Evolutionary conservation across 2,888 invertebrate genomes (phyloP).

Genomic region (Lasioglossum lativentre): DNA sequence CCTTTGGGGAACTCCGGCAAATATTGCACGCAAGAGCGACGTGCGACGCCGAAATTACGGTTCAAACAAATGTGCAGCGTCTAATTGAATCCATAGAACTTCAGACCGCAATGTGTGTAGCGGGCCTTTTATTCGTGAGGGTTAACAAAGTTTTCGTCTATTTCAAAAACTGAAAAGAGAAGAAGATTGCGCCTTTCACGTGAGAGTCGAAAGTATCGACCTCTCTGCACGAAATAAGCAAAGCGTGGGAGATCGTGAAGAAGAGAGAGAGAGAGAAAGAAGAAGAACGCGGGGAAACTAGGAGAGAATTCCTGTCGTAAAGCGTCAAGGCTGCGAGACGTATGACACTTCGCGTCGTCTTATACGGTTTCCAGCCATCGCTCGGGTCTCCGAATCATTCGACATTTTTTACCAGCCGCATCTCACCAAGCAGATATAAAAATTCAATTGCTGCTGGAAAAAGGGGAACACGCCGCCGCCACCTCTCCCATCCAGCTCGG

Average conservation of each 20-base stretch:
- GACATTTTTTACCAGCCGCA: constrained; percentile 61
- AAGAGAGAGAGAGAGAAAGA: neutral
- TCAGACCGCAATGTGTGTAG: too few species aligned
- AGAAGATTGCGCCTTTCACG: neutral
- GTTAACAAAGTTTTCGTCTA: neutral
- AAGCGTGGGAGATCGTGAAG: neutral
- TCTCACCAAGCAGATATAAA: constrained; percentile 71
- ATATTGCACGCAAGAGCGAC: too few species aligned
- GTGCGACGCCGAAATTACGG: too few species aligned
- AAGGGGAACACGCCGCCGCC: constrained; percentile 47
- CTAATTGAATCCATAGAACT: too few species aligned
- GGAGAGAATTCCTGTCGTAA: constrained; percentile 39
- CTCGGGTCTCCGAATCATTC: constrained; percentile 47
- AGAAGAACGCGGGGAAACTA: neutral
- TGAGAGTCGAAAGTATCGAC: neutral
- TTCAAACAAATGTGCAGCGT: too few species aligned
- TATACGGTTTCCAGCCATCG: constrained; percentile 6
- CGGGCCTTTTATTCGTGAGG: too few species aligned
- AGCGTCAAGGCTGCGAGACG: constrained; percentile 45
- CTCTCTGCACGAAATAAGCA: neutral
- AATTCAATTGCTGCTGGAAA: constrained; percentile 75
- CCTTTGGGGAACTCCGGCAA: too few species aligned
- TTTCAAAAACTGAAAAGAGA: neutral
- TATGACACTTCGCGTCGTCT: constrained; percentile 43
- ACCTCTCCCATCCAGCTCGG: constrained; percentile 57